A percentile compares a stretch with the other conserved stretches of the same genome.
phyloP scores from a whole-genome alignment of 2,113 vertebrate species.

The Malurus alboscapulatus region DNA sequence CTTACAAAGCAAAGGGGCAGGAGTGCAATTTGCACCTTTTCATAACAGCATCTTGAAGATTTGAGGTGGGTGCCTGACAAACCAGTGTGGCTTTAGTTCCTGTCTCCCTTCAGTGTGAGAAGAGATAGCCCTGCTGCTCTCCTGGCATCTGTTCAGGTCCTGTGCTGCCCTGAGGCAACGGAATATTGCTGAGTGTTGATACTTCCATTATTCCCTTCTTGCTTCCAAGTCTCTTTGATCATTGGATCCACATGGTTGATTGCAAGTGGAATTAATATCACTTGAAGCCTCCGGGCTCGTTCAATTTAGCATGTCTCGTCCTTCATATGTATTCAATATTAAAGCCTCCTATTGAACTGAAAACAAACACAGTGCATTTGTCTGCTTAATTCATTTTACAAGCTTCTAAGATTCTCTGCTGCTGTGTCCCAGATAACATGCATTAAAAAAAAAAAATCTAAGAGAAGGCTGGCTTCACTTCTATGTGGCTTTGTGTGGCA shows the following conservation, averaged over 20 bases:
- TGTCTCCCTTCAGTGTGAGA: neutral
- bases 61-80: neutral
- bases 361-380: constrained; percentile 50
- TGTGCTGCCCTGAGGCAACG: neutral
- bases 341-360: constrained; percentile 31
- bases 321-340: constrained; percentile 60
- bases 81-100: neutral
- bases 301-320: constrained; percentile 41
- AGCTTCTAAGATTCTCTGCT: constrained; percentile 4
- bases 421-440: neutral
- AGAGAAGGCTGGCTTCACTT: neutral
- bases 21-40: neutral
- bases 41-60: neutral
- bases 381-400: constrained; percentile 50
- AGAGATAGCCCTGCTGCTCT: neutral
- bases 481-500: neutral
- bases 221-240: constrained; percentile 56
- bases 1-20: neutral
- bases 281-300: constrained; percentile 30
- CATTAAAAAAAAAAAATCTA: neutral
- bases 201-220: constrained; percentile 51
- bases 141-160: constrained; percentile 16
- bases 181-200: constrained; percentile 46
- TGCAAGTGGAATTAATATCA: constrained; percentile 61
- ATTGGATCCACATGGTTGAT: constrained; percentile 52